Evolutionary conservation across 2,888 invertebrate species (phyloP), one percentile per base, ranked within the genome.

Genomic region (Habrosyne pyritoides): DNA sequence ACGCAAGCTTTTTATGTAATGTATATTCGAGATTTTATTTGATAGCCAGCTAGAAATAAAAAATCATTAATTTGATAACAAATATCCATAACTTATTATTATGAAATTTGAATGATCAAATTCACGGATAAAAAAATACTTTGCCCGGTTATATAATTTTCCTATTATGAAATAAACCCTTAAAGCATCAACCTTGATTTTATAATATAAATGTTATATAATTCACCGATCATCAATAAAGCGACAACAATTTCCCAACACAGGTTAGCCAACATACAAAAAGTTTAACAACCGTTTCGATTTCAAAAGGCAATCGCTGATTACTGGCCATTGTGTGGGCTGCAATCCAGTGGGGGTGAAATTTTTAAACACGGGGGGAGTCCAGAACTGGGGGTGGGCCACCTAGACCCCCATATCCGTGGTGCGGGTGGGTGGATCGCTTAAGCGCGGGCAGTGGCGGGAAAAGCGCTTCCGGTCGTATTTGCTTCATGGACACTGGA

Each of bases 221-320:
- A 42, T 42, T 18, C n/a, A 14, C 2, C 42, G 7, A 8, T 42
- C 6, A 18, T 18, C 14, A 36, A 36, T 36, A 42, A 42, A 14
- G 18, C 42, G 42, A 2, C 14, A 18, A 18, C 42, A 42, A 18
- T 42, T 42, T 42, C 50, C 55, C 61, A 62, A 57, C 64, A 67
- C 67, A 63, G 55, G 55, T 52, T 33, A 55, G 60, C 61, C 57
- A 52, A 57, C 63, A 62, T 61, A 69, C 67, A 79, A 81, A 82
- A 83, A 79, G 83, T 79, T 79, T 82, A 89, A 87, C 84, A 79
- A 86, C 80, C 87, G 90, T 89, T 87, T 91, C 87, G 83, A 90
- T 91, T 90, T 88, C 91, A 91, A 90, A 91, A 88, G 88, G 88
- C 89, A 83, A 91, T 91, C 87, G 84, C 79, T 90, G 89, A 91